Conservation (phyloP, 2,797 vertebrate genomes). For the Hylomyscus alleni region DNA sequence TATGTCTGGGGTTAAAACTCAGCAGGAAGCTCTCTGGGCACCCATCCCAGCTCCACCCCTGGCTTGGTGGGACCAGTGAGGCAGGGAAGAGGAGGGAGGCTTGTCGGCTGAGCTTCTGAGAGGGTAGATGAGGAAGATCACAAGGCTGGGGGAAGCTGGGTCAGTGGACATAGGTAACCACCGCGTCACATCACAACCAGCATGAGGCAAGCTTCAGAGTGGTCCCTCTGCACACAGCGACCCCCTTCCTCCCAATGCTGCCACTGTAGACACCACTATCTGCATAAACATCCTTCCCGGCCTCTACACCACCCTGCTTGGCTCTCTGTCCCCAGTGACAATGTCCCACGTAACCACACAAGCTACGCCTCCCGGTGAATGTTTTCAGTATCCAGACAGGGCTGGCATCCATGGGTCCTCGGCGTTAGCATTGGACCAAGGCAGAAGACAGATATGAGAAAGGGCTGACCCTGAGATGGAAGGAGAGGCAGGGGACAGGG, state of each 20-base stretch:
- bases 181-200: background rate
- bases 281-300: background rate
- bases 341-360: accelerated
- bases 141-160: background rate
- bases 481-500: accelerated
- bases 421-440: accelerated
- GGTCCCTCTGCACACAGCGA: background rate
- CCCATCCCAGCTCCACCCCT: background rate
- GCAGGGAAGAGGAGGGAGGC: accelerated
- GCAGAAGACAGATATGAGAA: background rate
- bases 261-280: background rate
- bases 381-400: background rate
- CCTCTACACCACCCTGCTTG: background rate
- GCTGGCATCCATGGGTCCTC: background rate
- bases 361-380: background rate
- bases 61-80: background rate
- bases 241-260: background rate
- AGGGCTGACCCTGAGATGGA: background rate
- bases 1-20: background rate
- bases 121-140: background rate
- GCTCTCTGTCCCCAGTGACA: background rate
- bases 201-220: no score
- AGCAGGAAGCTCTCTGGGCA: background rate
- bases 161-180: background rate
- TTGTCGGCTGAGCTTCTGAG: background rate